Base-by-base conservation (phyloP, 2,113 vertebrate genomes). In the Otocyon megalotis region DNA sequence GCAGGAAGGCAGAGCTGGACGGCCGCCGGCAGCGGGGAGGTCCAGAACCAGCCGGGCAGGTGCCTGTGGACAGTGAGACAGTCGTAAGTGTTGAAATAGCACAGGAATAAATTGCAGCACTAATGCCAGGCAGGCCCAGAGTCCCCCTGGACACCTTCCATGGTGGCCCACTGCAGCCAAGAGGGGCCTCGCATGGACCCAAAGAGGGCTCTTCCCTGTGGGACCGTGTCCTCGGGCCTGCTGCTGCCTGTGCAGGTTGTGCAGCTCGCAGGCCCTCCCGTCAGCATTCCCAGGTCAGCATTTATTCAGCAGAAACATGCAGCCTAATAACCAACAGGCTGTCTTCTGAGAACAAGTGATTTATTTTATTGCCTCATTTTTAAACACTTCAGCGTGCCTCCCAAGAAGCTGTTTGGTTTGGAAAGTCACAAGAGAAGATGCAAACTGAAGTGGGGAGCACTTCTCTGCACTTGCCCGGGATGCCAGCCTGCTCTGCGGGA, bases 401-500 rank as follows among this genome's bases (percentile, higher is more conserved):
- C 72, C 10, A 4, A 54, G 87, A 76, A 53, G 76, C 67, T 53
- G n/a, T 14, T 82, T 35, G 72, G 79, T 43, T 88, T 93, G 77
- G 90, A 63, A 93, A 89, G 35, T 85, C 60, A 11, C 82, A 56
- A 48, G 62, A 74, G 89, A 30, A 72, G 83, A 50, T 10, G 82
- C 62, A 7, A 16, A 26, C 30, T 35, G 11, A 32, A 20, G 28
- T 0, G 62, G 62, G 53, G 22, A 9, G 3, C 0, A 20, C 76
- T 71, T 3, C 10, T 26, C 74, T 3, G 3, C 0, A 8, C n/a
- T 30, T 3, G 30, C 62, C 54, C 0, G 0, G 35, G 17, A n/a
- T 20, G 0, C 16, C 30, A 2, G 67, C 54, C 1, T 0, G n/a
- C 63, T 7, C 37, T 0, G 11, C 4, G 0, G 48, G 43, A 43